Evolutionary conservation across 2,113 vertebrate species (phyloP).

Genomic region (Clarias batrachus): DNA sequence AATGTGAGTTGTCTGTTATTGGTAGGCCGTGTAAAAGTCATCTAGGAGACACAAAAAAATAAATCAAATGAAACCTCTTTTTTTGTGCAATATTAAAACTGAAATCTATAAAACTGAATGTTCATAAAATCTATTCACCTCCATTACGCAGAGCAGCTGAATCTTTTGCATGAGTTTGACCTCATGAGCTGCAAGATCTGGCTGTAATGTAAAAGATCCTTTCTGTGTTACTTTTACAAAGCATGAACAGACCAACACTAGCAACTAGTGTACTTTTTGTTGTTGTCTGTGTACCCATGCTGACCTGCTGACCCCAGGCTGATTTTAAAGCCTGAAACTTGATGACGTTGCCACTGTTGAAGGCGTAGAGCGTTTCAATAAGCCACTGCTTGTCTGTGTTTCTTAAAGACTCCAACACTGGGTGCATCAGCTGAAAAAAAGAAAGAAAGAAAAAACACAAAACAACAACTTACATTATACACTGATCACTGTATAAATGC

Average conservation of each 20-base stretch:
- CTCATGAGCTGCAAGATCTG: slow-evolving; percentile 90
- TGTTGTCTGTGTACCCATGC: not conserved
- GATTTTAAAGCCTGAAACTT: slow-evolving; percentile 88
- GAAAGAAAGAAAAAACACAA: not conserved
- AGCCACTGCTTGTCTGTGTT: slow-evolving; percentile 95
- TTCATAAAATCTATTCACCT: slow-evolving; percentile 70
- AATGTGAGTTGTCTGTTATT: slow-evolving; percentile 96
- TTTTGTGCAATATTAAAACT: not conserved
- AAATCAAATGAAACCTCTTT: not conserved
- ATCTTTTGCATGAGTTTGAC: slow-evolving; percentile 92
- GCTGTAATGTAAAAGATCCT: slow-evolving; percentile 66
- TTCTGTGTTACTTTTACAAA: not conserved
- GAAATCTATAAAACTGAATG: not conserved
- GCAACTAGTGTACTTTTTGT: not conserved
- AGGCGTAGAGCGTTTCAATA: slow-evolving; percentile 92
- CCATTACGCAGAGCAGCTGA: slow-evolving; percentile 96
- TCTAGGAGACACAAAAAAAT: slow-evolving; percentile 69
- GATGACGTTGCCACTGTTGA: slow-evolving; percentile 94
- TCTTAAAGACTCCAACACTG: slow-evolving; percentile 89
- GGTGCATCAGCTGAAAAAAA: slow-evolving; percentile 88
- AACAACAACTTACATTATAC: not conserved
- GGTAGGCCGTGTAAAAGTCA: slow-evolving; percentile 96
- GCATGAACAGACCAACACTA: not conserved
- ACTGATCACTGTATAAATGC: not conserved
- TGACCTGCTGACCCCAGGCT: slow-evolving; percentile 94